Base-by-base conservation (phyloP, 2,797 vertebrate genomes). In the Triplophysa yarkandensis region DNA sequence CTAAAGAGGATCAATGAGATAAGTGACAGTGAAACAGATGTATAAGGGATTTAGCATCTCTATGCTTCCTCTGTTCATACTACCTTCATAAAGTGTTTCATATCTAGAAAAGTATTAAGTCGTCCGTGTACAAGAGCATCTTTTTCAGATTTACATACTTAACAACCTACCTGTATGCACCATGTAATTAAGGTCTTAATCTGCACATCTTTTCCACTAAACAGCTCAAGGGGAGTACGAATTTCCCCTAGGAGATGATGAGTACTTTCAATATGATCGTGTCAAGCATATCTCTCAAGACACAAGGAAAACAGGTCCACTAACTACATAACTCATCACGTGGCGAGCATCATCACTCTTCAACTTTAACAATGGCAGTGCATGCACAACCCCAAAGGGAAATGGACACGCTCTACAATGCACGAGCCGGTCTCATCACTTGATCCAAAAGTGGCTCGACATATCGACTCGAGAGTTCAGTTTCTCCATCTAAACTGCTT, bases 1-100 rank as follows among this genome's bases (percentile, higher is more conserved):
- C 32, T 36, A 65, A 72, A 46, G 41, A 62, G 68, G 80, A 78
- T 78, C 60, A 76, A 43, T 13, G 27, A 76, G 60, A 75, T 52
- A 27, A 55, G 52, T 74, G 21, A 63, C 28, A 52, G 41, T 34
- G 27, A 44, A 62, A 69, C 41, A 71, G 46, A 55, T 46, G 48
- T 66, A n/a, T 32, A 27, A 3, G 28, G 41, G 44, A 48, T 73
- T 73, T 44, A 48, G 50, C 50, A 57, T 68, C 60, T 76, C 52
- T 73, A 30, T 54, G 50, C 60, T 57, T 60, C 50, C 52, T 39
- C 57, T 62, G 34, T 32, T 21, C 14, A 25, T 48, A 10, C 27
- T 30, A 60, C 50, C 23, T 61, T 28, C 17, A 50, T 43, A n/a
- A 16, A 23, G 16, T 17, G 13, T 65, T 19, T 27, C 13, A 9